These are phyloP conservation scores for Pardalotus punctatus DNA, from an alignment of 2,113 vertebrate species.

Conservation along the genomic window DNA sequence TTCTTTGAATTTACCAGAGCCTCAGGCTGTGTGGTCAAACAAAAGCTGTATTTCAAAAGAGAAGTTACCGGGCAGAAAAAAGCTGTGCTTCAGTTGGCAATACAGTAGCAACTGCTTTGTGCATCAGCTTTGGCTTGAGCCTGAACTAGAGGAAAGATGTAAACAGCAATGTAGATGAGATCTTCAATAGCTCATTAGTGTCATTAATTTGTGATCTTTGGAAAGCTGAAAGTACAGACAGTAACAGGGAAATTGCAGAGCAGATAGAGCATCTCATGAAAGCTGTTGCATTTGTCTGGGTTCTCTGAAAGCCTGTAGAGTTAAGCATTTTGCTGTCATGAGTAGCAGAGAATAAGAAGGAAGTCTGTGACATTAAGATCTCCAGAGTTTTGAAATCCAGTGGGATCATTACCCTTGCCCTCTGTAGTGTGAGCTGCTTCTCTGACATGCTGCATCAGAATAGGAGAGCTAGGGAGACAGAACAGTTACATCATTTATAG, in stretches of 20 bases:
- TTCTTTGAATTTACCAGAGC: not conserved
- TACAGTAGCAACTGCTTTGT: not conserved
- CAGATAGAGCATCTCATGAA: not conserved
- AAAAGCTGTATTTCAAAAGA: not conserved
- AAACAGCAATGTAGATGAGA: not conserved
- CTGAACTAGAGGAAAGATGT: not conserved
- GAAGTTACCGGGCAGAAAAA: not conserved
- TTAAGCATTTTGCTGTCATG: not conserved
- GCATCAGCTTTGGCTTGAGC: not conserved
- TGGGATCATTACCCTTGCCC: not conserved
- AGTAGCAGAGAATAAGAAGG: not conserved
- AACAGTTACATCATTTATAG: not conserved
- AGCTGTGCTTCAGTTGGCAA: fast-evolving
- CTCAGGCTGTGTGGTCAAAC: not conserved
- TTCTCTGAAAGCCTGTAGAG: not conserved
- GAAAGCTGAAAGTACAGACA: not conserved
- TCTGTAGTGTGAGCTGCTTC: not conserved
- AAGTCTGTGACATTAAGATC: not conserved
- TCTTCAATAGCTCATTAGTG: not conserved
- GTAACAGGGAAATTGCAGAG: not conserved
- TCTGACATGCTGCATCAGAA: not conserved
- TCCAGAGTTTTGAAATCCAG: not conserved
- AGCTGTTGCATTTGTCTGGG: not conserved
- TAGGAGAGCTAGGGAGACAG: not conserved
- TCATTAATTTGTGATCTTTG: not conserved